Evolutionary conservation across 1,140 invertebrate species (phyloP).

Genomic region (Pseudachorutes palmiensis): DNA sequence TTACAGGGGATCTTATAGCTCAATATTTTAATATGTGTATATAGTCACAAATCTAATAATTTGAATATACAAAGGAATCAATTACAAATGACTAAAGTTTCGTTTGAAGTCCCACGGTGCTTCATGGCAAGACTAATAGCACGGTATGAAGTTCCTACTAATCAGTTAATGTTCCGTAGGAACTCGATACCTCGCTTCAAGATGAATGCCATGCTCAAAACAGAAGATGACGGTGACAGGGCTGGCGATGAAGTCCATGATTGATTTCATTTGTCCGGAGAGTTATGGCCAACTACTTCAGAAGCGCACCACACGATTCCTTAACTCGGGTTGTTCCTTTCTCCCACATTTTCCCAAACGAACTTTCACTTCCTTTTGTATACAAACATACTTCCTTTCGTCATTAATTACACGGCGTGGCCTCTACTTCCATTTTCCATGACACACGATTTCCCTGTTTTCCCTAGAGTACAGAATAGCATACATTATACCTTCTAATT

Average conservation of each 20-base stretch:
- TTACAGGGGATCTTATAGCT: no score
- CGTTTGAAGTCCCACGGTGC: neutral
- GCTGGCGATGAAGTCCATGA: neutral
- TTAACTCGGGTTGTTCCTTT: no score
- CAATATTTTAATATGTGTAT: no score
- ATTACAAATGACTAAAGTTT: no score
- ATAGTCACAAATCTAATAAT: no score
- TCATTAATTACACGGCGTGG: no score
- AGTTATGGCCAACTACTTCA: no score
- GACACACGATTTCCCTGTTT: no score
- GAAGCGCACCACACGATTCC: no score
- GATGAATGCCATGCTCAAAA: neutral
- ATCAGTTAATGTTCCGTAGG: neutral
- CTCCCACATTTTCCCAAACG: neutral
- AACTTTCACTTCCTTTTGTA: neutral
- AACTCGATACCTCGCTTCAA: conserved; percentile 11
- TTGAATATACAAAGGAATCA: no score
- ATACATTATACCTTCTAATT: neutral
- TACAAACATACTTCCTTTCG: neutral
- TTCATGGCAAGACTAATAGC: neutral
- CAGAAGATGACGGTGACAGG: neutral
- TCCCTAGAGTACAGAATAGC: no score
- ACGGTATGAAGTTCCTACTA: conserved; percentile 12
- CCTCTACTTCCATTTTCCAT: no score
- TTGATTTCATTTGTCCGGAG: conserved; percentile 7